Base-by-base conservation (phyloP, 2,797 vertebrate genomes). In the Tragelaphus oryx region DNA sequence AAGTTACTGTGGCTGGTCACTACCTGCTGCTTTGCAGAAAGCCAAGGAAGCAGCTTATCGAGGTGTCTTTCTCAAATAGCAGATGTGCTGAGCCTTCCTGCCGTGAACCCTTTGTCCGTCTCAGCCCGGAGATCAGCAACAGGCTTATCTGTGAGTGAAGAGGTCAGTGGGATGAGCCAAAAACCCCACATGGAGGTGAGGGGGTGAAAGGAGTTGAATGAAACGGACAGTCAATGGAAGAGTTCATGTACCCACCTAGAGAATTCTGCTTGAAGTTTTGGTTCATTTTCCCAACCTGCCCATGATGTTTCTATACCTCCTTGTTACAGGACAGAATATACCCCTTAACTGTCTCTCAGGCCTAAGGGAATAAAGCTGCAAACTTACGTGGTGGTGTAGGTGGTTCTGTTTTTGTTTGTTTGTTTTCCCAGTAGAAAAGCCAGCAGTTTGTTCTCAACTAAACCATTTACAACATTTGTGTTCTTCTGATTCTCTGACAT, bases 21-120 rank as follows among this genome's bases (percentile, higher is more conserved):
- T 97, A 79, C 94, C 83, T 91, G 88, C 88, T 93, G 85, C 44
- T 96, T 91, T 93, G 24, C 68, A 76, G 87, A 87, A 96, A 96
- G n/a, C 75, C 78, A 57, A 84, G 84, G 74, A 6, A 65, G 60
- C 85, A 13, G 33, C 11, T 62, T 84, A 83, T 75, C 54, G 14
- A 74, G 44, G n/a, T 81, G 65, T 96, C 50, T 87, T 87, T 90
- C 90, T 94, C 75, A 50, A 93, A 59, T 1, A 83, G 60, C 33
- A 74, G 41, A 87, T 44, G 62, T n/a, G 26, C 57, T 26, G 84
- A 91, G 75, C 6, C 44, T 86, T 74, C 87, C 78, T 86, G 55
- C 87, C 80, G 81, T 5, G 87, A 50, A 44, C 24, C 12, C 87
- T 94, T 91, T 86, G 62, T 96, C 48, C 50, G 75, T 93, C 54